A percentile compares a stretch with the other conserved stretches of the same genome.
Conservation (phyloP, 2,113 vertebrate genomes). For the Cromileptes altivelis region DNA sequence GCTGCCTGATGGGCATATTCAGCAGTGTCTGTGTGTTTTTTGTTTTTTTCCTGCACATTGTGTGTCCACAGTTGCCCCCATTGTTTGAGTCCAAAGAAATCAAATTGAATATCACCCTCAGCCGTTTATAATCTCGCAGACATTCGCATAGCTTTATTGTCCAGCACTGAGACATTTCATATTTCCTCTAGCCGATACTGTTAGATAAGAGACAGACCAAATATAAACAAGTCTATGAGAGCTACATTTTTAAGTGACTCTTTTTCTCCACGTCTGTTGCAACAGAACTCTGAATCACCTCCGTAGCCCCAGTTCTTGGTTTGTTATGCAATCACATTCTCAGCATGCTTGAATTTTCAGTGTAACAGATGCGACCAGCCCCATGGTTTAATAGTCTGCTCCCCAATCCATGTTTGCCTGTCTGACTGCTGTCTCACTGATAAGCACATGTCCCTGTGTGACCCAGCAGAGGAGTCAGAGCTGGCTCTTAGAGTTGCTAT, state of each 20-base stretch:
- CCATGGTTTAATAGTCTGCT: slow-evolving; percentile 64
- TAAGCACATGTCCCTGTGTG: slow-evolving; percentile 67
- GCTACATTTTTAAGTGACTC: slow-evolving; percentile 17
- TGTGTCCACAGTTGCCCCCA: slow-evolving; percentile 8
- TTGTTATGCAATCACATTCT: slow-evolving; percentile 68
- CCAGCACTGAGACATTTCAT: slow-evolving; percentile 13
- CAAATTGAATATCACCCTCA: slow-evolving; percentile 8
- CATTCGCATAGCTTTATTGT: slow-evolving; percentile 6
- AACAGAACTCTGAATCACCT: slow-evolving; percentile 46
- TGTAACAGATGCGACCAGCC: slow-evolving; percentile 63
- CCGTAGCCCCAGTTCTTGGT: slow-evolving; percentile 31
- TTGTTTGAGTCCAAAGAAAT: slow-evolving; percentile 11
- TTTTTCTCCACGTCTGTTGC: slow-evolving; percentile 9
- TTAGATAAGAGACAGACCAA: slow-evolving; percentile 34
- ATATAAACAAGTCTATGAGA: slow-evolving; percentile 1
- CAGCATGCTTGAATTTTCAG: slow-evolving; percentile 61
- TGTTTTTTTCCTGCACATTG: background rate
- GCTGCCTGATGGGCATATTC: background rate
- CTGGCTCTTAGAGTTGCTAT: slow-evolving; percentile 36
- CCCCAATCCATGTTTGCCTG: slow-evolving; percentile 56
- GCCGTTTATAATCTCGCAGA: background rate
- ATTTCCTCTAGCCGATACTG: background rate
- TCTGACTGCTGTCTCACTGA: slow-evolving; percentile 67
- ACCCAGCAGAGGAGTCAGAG: slow-evolving; percentile 47
- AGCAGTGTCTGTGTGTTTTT: background rate